Evolutionary conservation across 1,140 invertebrate species (phyloP).

Genomic region (Drosophila pectinifera): DNA sequence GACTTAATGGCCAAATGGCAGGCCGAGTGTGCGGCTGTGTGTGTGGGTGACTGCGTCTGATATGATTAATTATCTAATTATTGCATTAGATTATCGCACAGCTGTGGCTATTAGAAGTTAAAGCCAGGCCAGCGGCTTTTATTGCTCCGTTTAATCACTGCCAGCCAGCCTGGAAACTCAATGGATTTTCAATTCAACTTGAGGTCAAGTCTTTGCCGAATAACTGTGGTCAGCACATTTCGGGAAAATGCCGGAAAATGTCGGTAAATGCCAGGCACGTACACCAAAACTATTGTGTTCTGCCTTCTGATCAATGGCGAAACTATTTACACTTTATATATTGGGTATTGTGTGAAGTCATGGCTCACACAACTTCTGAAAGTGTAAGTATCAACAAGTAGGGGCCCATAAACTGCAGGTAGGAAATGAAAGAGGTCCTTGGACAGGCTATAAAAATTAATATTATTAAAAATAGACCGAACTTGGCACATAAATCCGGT

Average conservation of each 20-base stretch:
- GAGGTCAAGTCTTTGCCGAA: conserved; percentile 17
- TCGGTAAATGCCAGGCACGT: conserved; percentile 47
- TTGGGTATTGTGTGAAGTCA: conserved; percentile 7
- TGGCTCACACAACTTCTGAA: background rate
- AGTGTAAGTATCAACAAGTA: conserved; percentile 39
- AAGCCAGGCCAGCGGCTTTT: conserved; percentile 41
- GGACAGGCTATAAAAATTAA: conserved; percentile 30
- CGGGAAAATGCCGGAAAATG: conserved; percentile 16
- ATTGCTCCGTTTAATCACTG: conserved; percentile 60
- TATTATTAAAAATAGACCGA: conserved; percentile 42
- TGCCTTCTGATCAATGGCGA: conserved; percentile 46
- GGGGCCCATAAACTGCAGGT: background rate
- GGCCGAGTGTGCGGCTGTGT: background rate
- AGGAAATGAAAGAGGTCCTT: background rate
- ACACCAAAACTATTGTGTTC: conserved; percentile 28
- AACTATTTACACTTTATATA: conserved; percentile 60
- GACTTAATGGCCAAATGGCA: conserved; percentile 60
- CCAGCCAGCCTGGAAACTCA: conserved; percentile 17
- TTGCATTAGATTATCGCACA: conserved; percentile 67
- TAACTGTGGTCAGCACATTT: conserved; percentile 45
- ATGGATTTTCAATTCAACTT: conserved; percentile 38
- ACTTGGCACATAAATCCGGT: conserved; percentile 67
- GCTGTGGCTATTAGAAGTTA: conserved; percentile 53
- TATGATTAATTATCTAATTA: conserved; percentile 81
- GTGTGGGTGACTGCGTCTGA: conserved; percentile 26